These are phyloP conservation scores for Odiellus spinosus DNA, from an alignment of 2,888 invertebrate genomes.

Conservation along the genomic window DNA sequence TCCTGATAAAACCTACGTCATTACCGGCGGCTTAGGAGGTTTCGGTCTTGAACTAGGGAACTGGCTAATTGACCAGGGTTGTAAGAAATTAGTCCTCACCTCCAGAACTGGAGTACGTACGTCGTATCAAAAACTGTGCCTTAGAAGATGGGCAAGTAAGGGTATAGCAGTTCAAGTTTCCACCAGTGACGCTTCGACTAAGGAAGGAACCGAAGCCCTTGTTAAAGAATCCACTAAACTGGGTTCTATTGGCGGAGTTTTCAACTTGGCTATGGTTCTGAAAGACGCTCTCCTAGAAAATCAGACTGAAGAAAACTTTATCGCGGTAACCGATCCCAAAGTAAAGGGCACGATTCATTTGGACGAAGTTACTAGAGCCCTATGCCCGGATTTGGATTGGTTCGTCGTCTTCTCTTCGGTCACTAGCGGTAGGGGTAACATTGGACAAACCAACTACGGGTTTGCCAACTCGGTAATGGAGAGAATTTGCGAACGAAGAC, in stretches of 20 bases:
- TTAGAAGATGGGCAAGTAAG: constrained; percentile 45
- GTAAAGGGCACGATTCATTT: constrained; percentile 64
- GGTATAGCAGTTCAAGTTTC: constrained; percentile 51
- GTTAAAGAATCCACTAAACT: constrained; percentile 47
- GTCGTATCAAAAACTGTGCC: constrained; percentile 78
- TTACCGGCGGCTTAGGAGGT: constrained; percentile 71
- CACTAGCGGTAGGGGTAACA: constrained; percentile 89
- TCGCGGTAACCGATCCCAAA: constrained; percentile 67
- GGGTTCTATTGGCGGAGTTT: constrained; percentile 67
- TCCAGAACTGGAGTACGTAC: constrained; percentile 77
- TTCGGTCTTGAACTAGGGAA: constrained; percentile 86
- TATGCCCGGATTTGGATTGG: constrained; percentile 64
- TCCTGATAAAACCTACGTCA: constrained; percentile 35
- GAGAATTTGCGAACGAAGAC: constrained; percentile 72
- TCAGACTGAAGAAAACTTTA: constrained; percentile 61
- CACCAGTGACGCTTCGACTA: constrained; percentile 51
- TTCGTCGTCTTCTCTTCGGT: constrained; percentile 95
- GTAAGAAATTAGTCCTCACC: constrained; percentile 63
- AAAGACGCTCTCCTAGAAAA: constrained; percentile 76
- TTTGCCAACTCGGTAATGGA: constrained; percentile 95
- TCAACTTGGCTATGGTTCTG: constrained; percentile 73
- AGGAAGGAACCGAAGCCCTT: constrained; percentile 50
- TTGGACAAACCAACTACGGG: constrained; percentile 93
- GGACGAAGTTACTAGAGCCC: constrained; percentile 57
- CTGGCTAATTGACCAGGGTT: constrained; percentile 78